A percentile compares a stretch with the other conserved stretches of the same genome.
Conservation (phyloP, 2,888 invertebrate genomes). For the Camponotus fellah region DNA sequence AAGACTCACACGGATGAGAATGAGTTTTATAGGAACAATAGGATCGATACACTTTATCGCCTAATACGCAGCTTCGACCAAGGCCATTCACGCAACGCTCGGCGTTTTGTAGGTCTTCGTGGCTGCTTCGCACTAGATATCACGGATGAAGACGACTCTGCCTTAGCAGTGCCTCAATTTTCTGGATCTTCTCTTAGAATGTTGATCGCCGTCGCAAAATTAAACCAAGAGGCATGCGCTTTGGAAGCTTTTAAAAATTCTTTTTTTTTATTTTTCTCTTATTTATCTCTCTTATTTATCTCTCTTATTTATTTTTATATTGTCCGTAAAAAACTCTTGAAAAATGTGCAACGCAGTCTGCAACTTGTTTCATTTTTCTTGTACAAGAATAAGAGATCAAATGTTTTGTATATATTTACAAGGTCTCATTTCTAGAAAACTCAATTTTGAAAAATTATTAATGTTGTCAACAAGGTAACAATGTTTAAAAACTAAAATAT, state of each 20-base stretch:
- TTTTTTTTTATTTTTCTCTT: background rate
- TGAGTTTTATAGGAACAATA: constrained; percentile 17
- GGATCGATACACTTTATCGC: constrained; percentile 34
- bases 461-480: too few species aligned
- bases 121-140: background rate
- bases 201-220: background rate
- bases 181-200: background rate
- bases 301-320: background rate
- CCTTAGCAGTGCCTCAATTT: constrained; percentile 9
- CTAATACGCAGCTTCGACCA: constrained; percentile 72
- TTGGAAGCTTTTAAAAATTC: too few species aligned
- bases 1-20: background rate
- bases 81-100: constrained; percentile 78
- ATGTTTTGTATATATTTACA: background rate
- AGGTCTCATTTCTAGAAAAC: too few species aligned
- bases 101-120: constrained; percentile 78
- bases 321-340: background rate
- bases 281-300: background rate
- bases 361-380: background rate
- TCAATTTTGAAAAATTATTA: too few species aligned
- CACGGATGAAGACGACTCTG: background rate
- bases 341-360: background rate
- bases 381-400: background rate
- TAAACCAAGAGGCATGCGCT: background rate
- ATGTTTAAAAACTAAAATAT: background rate